Evolutionary conservation across 2,797 vertebrate genomes (phyloP).

Genomic region (Manis pentadactyla): DNA sequence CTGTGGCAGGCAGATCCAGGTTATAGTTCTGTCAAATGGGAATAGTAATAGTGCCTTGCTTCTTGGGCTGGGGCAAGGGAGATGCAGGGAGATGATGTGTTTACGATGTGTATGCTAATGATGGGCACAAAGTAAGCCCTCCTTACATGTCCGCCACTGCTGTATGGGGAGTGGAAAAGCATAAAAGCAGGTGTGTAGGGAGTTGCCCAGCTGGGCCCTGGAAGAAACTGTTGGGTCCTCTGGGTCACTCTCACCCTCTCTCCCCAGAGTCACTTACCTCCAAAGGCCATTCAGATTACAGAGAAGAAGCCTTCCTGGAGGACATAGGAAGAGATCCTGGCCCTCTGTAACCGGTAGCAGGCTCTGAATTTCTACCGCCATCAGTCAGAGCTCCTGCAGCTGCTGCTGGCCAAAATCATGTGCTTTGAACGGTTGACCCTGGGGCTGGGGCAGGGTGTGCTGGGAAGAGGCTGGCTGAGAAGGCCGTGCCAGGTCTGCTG

Average conservation of each 20-base stretch:
- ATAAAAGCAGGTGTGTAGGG: background rate
- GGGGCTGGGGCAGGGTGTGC: background rate
- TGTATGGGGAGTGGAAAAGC: background rate
- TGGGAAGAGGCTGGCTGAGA: background rate
- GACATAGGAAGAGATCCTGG: conserved; percentile 77
- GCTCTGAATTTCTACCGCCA: conserved; percentile 75
- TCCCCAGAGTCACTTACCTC: too few relatives aligned
- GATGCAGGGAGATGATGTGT: background rate
- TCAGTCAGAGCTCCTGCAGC: conserved; percentile 77
- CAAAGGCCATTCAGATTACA: conserved; percentile 80
- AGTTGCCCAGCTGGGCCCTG: background rate
- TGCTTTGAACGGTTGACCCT: conserved; percentile 82
- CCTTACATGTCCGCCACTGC: background rate
- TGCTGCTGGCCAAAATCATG: conserved; percentile 84
- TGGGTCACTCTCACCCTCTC: background rate
- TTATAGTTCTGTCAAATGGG: background rate
- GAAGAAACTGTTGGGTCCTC: background rate
- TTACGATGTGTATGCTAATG: background rate
- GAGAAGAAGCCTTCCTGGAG: conserved; percentile 81
- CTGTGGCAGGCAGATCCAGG: background rate
- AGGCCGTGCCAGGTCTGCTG: background rate
- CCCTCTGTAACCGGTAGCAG: conserved; percentile 78
- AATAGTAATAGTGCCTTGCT: background rate
- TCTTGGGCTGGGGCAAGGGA: background rate
- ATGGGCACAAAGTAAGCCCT: background rate